Evolutionary conservation across 2,888 invertebrate species (phyloP).

Genomic region (Microdon myrmicae): DNA sequence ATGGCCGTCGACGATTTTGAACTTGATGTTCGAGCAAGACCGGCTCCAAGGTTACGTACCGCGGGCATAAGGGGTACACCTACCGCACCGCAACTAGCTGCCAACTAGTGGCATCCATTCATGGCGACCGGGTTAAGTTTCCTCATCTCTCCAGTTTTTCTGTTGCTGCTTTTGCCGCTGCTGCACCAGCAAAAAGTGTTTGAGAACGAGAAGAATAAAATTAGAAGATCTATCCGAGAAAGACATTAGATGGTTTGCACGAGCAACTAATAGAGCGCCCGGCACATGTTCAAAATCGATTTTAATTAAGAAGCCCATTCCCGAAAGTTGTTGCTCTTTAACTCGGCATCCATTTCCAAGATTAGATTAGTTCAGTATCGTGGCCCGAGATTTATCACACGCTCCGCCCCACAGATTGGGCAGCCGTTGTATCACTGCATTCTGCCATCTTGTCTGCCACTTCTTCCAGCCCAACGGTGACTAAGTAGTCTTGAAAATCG

Average conservation of each 20-base stretch:
- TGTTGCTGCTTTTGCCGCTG: too few relatives aligned
- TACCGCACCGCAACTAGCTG: neutral
- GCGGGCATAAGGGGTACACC: neutral
- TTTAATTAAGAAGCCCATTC: slow-evolving; percentile 45
- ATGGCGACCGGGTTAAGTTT: too few relatives aligned
- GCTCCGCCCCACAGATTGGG: too few relatives aligned
- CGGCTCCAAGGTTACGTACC: slow-evolving; percentile 44
- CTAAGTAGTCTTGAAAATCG: slow-evolving; percentile 16
- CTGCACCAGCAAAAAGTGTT: neutral
- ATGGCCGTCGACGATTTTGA: slow-evolving; percentile 44
- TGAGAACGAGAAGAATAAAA: neutral
- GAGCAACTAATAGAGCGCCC: slow-evolving; percentile 1
- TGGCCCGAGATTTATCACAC: too few relatives aligned
- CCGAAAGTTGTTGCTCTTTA: slow-evolving; percentile 33
- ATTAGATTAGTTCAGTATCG: slow-evolving; percentile 37
- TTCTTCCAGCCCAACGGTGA: neutral
- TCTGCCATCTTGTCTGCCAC: neutral
- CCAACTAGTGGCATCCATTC: slow-evolving; percentile 23
- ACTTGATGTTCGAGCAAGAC: slow-evolving; percentile 48
- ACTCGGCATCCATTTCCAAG: slow-evolving; percentile 32
- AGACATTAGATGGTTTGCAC: slow-evolving; percentile 14
- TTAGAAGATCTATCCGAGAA: too few relatives aligned
- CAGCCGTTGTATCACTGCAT: too few relatives aligned
- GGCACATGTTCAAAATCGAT: slow-evolving; percentile 43
- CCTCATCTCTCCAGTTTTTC: too few relatives aligned